Evolutionary conservation across 2,113 vertebrate species (phyloP).

Genomic region (Spea bombifrons): DNA sequence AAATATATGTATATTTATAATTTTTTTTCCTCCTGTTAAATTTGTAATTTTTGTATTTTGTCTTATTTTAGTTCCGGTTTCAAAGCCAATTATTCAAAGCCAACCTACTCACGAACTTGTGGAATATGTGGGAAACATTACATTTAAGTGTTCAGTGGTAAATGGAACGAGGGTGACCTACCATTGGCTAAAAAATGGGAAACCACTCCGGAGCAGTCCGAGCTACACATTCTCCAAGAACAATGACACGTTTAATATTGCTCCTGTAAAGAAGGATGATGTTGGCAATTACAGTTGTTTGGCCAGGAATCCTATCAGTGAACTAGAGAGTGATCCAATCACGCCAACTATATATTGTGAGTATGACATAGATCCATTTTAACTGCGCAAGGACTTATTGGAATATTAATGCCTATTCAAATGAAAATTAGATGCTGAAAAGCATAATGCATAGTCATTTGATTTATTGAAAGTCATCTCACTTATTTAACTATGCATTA

Average conservation of each 20-base stretch:
- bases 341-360: conserved; percentile 74
- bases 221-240: conserved; percentile 62
- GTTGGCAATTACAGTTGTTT: conserved; percentile 74
- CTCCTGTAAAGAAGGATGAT: conserved; percentile 71
- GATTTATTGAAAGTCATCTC: too few species aligned
- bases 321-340: conserved; percentile 65
- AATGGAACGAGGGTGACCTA: conserved; percentile 67
- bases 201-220: conserved; percentile 50
- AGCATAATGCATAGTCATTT: too few species aligned
- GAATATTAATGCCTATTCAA: too few species aligned
- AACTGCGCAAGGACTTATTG: too few species aligned
- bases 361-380: conserved; percentile 44
- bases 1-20: too few species aligned
- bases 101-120: conserved; percentile 68
- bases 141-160: conserved; percentile 63
- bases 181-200: conserved; percentile 72
- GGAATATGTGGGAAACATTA: conserved; percentile 69
- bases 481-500: too few species aligned
- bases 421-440: too few species aligned
- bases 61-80: conserved; percentile 62
- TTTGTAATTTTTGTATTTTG: neutral
- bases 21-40: neutral
- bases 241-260: conserved; percentile 65
- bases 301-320: conserved; percentile 68
- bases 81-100: conserved; percentile 59